These are phyloP conservation scores for Cyprinodon brontotheroides DNA, from an alignment of 2,113 vertebrate genomes.

Conservation along the genomic window DNA sequence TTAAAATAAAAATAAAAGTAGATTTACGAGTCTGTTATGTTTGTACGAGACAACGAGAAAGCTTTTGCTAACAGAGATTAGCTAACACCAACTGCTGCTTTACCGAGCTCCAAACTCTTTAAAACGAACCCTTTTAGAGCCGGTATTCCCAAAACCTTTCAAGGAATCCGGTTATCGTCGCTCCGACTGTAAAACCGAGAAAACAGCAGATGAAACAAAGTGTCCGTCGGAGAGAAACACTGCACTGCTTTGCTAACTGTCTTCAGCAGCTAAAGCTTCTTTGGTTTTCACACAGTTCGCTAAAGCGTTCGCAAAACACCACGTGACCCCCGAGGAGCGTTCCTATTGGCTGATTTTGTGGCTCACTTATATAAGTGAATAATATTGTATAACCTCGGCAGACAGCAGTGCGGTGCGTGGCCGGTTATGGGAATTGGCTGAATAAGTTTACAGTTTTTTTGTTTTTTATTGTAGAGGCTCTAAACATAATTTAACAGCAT, in stretches of 20 bases:
- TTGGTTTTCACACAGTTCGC: conserved; percentile 25
- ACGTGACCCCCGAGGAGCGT: conserved; percentile 28
- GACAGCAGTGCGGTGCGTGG: conserved; percentile 1
- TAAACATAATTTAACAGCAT: background rate
- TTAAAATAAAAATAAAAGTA: background rate
- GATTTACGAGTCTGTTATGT: conserved; percentile 15
- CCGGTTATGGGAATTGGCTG: background rate
- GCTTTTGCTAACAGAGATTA: conserved; percentile 24
- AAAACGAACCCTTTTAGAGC: background rate
- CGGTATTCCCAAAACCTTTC: background rate
- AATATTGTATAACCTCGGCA: conserved; percentile 71
- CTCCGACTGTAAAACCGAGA: background rate
- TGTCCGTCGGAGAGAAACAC: background rate
- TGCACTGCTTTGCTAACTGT: conserved; percentile 42
- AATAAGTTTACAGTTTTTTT: background rate
- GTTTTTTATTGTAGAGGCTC: background rate
- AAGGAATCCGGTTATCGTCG: background rate
- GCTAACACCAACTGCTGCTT: background rate
- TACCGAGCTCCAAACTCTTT: background rate
- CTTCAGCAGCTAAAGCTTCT: conserved; percentile 34
- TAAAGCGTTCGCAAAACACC: conserved; percentile 23
- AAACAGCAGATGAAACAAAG: background rate
- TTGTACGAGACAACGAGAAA: conserved; percentile 40
- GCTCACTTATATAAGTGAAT: conserved; percentile 79
- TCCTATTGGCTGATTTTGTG: conserved; percentile 61